Conservation (phyloP, 2,797 vertebrate genomes). For the Knipowitschia caucasica region DNA sequence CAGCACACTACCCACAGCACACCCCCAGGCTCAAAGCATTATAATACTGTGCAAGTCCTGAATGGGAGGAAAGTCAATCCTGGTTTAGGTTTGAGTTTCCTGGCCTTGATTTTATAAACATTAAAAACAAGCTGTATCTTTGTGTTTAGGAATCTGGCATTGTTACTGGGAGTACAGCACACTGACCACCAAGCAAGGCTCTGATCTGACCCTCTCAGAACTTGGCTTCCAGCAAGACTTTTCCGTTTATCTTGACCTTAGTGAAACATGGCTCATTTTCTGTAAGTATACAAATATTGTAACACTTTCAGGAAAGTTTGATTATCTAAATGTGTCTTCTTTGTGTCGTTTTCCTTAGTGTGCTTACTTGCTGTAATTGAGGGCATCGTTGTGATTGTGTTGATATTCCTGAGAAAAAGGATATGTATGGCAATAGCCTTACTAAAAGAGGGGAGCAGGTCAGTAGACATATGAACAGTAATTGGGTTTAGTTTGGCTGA, state of each 20-base stretch:
- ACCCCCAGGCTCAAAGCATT: too few relatives aligned
- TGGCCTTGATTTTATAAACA: too few relatives aligned
- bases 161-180: constrained; percentile 84
- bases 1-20: too few relatives aligned
- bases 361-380: constrained; percentile 83
- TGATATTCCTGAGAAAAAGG: constrained; percentile 88
- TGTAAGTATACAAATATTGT: constrained; percentile 71
- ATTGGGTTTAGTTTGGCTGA: neutral
- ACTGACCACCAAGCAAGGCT: constrained; percentile 75
- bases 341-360: constrained; percentile 73
- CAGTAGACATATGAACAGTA: constrained; percentile 27
- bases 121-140: too few relatives aligned
- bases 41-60: too few relatives aligned
- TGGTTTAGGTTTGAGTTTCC: too few relatives aligned
- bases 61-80: too few relatives aligned
- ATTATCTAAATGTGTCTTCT: neutral
- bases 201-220: constrained; percentile 82
- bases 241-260: constrained; percentile 85
- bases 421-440: constrained; percentile 87
- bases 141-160: constrained; percentile 86
- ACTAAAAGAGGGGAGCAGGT: constrained; percentile 94
- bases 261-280: constrained; percentile 91
- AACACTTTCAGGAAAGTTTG: neutral
- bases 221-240: constrained; percentile 89
- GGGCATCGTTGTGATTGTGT: constrained; percentile 78